These are phyloP conservation scores for Pteronura brasiliensis DNA, from an alignment of 2,113 vertebrate species.

Conservation along the genomic window DNA sequence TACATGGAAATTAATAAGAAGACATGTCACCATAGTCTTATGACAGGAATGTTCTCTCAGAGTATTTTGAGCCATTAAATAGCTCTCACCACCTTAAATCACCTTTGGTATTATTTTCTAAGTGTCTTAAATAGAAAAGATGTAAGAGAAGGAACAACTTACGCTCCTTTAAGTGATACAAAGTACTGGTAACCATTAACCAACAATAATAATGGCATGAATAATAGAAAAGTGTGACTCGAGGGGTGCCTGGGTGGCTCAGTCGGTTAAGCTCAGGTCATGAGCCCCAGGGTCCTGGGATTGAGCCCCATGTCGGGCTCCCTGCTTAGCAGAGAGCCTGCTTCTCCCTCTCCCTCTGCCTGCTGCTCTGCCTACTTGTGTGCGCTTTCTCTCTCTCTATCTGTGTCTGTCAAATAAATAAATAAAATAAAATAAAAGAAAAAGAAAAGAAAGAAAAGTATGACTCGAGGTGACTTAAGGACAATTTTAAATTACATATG, in stretches of 20 bases:
- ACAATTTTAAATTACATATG: conserved; percentile 52
- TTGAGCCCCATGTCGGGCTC: too few relatives aligned
- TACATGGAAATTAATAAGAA: conserved; percentile 45
- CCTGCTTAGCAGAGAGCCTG: too few relatives aligned
- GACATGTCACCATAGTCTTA: conserved; percentile 39
- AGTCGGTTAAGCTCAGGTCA: too few relatives aligned
- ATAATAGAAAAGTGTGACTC: background rate
- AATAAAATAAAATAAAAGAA: too few relatives aligned
- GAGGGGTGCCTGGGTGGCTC: background rate
- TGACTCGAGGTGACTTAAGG: conserved; percentile 17
- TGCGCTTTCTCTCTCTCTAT: too few relatives aligned
- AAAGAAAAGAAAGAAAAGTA: background rate
- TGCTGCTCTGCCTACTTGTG: too few relatives aligned
- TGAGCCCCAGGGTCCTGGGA: too few relatives aligned
- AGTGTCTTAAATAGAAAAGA: conserved; percentile 45
- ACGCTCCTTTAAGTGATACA: conserved; percentile 31
- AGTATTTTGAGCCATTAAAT: conserved; percentile 25
- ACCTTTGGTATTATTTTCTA: conserved; percentile 40
- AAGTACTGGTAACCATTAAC: conserved; percentile 12
- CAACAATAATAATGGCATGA: conserved; percentile 14
- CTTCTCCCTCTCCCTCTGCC: too few relatives aligned
- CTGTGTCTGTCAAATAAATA: too few relatives aligned
- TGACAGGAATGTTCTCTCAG: conserved; percentile 48
- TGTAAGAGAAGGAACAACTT: conserved; percentile 44
- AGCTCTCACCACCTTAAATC: conserved; percentile 46